These are phyloP conservation scores for Setophaga petechia DNA, from an alignment of 2,113 vertebrate genomes.

Conservation along the genomic window DNA sequence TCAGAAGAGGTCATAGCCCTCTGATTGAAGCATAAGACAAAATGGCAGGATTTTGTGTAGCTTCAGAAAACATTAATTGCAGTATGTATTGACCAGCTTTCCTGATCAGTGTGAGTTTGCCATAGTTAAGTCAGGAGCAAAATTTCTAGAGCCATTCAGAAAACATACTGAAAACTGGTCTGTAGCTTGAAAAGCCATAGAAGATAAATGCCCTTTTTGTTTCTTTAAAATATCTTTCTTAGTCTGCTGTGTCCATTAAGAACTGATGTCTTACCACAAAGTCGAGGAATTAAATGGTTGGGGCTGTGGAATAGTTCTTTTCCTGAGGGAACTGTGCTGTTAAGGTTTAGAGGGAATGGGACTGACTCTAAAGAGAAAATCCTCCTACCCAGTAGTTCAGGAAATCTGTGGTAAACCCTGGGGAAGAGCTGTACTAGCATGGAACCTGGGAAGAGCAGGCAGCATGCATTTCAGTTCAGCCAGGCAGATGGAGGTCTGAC, in stretches of 20 bases:
- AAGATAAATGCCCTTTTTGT: not conserved
- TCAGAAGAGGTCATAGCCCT: not conserved
- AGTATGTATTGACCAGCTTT: not conserved
- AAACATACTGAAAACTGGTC: not conserved
- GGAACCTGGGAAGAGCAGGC: not conserved
- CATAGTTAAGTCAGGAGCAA: not conserved
- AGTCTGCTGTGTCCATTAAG: slow-evolving; percentile 25
- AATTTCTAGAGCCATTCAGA: not conserved
- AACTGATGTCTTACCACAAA: not conserved
- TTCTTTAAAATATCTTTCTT: not conserved
- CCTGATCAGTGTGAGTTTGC: not conserved
- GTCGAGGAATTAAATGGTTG: not conserved
- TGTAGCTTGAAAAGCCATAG: not conserved
- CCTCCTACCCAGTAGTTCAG: not conserved
- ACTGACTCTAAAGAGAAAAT: not conserved
- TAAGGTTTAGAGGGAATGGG: not conserved
- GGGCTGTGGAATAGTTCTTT: not conserved
- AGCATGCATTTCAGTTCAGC: not conserved
- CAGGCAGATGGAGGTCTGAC: not conserved
- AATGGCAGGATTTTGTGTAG: not conserved
- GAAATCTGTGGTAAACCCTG: not conserved
- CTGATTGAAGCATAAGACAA: not conserved
- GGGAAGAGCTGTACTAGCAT: not conserved
- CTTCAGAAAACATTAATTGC: not conserved
- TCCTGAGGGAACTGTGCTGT: not conserved